A percentile compares a stretch with the other conserved stretches of the same genome.
Evolutionary conservation across 2,888 invertebrate species (phyloP).

Genomic region (Oithona nana): DNA sequence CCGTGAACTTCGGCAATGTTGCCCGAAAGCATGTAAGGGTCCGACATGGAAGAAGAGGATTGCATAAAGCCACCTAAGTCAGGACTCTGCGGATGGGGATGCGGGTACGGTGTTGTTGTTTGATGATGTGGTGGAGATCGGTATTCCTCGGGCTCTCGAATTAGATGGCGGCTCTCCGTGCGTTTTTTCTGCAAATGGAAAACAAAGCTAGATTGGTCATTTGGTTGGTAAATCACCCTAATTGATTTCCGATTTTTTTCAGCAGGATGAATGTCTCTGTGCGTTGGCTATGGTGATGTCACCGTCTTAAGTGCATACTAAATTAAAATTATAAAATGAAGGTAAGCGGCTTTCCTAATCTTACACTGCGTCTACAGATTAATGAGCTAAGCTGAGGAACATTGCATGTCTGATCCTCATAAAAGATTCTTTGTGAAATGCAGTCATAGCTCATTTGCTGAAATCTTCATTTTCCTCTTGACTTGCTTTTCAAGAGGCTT

Average conservation of each 20-base stretch:
- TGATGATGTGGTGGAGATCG: background rate
- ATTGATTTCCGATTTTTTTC: no score
- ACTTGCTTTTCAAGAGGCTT: no score
- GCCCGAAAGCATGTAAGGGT: background rate
- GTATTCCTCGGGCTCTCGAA: background rate
- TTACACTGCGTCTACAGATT: no score
- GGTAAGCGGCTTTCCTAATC: no score
- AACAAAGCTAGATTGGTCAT: background rate
- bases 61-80: background rate
- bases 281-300: no score
- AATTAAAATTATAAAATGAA: no score
- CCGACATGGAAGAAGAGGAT: background rate
- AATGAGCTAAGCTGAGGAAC: no score
- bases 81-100: background rate
- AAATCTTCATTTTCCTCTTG: no score
- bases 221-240: no score
- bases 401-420: background rate
- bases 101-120: background rate
- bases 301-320: no score
- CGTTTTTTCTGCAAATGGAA: constrained; percentile 1
- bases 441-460: no score
- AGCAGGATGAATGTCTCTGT: no score
- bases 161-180: background rate
- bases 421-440: background rate
- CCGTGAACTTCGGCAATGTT: background rate